Base-by-base conservation (phyloP, 2,797 vertebrate genomes). In the Cirrhinus molitorella region DNA sequence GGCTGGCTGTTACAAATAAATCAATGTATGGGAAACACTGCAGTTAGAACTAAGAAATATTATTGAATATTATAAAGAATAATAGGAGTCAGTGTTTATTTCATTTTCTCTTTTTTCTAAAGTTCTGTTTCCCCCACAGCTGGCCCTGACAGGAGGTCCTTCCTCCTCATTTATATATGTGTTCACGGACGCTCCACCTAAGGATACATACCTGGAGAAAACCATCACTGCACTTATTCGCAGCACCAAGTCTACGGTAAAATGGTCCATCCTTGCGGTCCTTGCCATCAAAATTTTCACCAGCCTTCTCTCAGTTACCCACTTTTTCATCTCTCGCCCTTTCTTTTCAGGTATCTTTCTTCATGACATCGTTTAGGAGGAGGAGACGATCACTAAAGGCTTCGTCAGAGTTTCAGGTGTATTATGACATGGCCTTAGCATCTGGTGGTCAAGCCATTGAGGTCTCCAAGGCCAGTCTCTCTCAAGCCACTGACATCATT, bases 391-490 rank as follows among this genome's bases (percentile, higher is more conserved):
- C 57, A 13, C 57, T 23, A 4, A 0, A 6, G 0, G 5, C 1
- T 23, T 1, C 1, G 0, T 21, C 85, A 43, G 1, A 5, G 6
- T 93, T 94, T 66, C 11, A 81, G 0, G 88, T 91, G 70, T 96
- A 96, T 88, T 89, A 83, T 55, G 87, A 94, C 1, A 59, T 94
- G 76, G 92, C 95, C 75, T 85, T 93, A 81, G 91, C 91, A 14
- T 96, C 95, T 63, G 95, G 95, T 76, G 95, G 94, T 1, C 92
- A 93, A 85, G 92, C 91, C 25, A 94, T 96, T 43, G 17, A 84
- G 13, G 94, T 95, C 40, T 82, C 90, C 13, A 95, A 95, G 73
- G 11, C 3, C 0, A 49, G 92, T 21, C 55, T 96, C 66, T 85
- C 92, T 73, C n/a, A 93, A 79, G 93, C 93, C 83, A 95, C 93